Base-by-base conservation (phyloP, 2,113 vertebrate species). In the Marmota flaviventris region DNA sequence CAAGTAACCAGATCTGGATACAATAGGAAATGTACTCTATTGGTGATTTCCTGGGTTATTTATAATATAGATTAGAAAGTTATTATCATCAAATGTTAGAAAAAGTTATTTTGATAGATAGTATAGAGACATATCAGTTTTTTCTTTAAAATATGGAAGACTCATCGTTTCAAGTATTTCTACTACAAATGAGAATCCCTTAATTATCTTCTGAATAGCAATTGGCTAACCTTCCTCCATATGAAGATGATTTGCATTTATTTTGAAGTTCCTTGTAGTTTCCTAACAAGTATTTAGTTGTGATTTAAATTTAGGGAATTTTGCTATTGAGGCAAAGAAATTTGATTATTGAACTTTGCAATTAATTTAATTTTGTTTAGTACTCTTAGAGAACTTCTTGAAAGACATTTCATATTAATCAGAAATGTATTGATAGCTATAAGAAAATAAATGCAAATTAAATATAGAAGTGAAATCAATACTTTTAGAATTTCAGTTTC, bases 21-120 rank as follows among this genome's bases (percentile, higher is more conserved):
- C 29, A 86, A 39, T 39, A 58, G 48, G 76, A 96, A 87, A 42
- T 91, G 53, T 69, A 72, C 20, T 82, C 70, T 77, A 4, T 42
- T 82, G 90, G n/a, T 91, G 70, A 87, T 95, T 93, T 96, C 65
- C 45, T 77, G 29, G 22, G 29, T 58, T 72, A 89, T 81, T 77
- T 89, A 32, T 81, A 94, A 91, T 94, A 45, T 1, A 84, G 73
- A 83, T 84, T 96, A 94, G 92, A 86, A 91, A 93, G 48, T 89
- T 61, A 79, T 79, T 94, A 78, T 2, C 13, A 90, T 79, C 11
- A 94, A 48, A 61, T 82, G 22, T 34, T 73, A 91, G 65, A 75
- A 79, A 32, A 88, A 77, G 48, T 67, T 77, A 84, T 90, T 96
- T 95, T n/a, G 69, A 2, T 84, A 88, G 48, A 48, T 69, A 94